A percentile compares a stretch with the other conserved stretches of the same genome.
Conservation (phyloP, 2,888 invertebrate genomes). For the Geophilus truncorum region DNA sequence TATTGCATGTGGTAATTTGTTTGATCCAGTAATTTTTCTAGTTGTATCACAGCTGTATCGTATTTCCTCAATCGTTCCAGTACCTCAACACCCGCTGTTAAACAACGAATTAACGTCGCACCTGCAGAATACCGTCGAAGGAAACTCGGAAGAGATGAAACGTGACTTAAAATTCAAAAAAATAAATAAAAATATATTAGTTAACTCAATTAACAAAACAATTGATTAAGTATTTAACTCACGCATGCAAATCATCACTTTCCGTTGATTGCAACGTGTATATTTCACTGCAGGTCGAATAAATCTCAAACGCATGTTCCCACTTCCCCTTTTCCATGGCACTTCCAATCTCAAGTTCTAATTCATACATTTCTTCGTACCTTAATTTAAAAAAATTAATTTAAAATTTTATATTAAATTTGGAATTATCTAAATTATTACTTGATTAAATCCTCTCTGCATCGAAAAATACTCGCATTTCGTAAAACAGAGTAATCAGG, state of each 20-base stretch:
- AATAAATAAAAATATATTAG: too few species aligned
- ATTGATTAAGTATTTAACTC: too few species aligned
- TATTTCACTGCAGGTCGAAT: background rate
- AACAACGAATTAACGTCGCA: conserved; percentile 49
- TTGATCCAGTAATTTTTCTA: conserved; percentile 55
- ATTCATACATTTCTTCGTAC: conserved; percentile 14
- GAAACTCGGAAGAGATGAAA: conserved; percentile 50
- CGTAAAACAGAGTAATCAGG: conserved; percentile 48
- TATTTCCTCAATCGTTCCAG: conserved; percentile 52
- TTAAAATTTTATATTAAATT: background rate
- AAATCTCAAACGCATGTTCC: background rate
- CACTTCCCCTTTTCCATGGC: conserved; percentile 23
- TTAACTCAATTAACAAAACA: too few species aligned
- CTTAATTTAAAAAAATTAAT: background rate
- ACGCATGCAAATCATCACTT: background rate
- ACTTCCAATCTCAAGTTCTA: conserved; percentile 18
- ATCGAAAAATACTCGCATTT: conserved; percentile 46
- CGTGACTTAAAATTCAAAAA: background rate
- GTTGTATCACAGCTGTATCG: conserved; percentile 53
- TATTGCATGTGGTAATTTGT: conserved; percentile 52
- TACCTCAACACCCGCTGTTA: conserved; percentile 51
- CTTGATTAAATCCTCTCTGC: conserved; percentile 49
- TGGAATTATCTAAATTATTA: conserved; percentile 38
- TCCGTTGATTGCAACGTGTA: background rate
- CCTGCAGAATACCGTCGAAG: conserved; percentile 59